Percentiles rank a stretch among this genome's conserved stretches.
Evolutionary conservation across 2,113 vertebrate genomes (phyloP).

Genomic region (Procavia capensis): DNA sequence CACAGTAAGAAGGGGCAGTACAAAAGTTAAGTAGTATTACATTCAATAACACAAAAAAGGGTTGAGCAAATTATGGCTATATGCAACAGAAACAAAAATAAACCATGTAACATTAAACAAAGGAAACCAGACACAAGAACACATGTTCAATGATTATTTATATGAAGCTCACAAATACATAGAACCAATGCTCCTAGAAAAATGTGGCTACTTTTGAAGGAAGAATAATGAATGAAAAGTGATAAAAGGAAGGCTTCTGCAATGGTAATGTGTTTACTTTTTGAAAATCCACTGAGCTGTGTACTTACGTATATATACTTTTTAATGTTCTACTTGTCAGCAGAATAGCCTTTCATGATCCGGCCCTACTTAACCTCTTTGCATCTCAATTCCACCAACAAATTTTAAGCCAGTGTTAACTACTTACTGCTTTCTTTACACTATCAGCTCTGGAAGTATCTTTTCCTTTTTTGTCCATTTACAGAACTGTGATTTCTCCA

Average conservation of each 20-base stretch:
- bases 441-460: neutral
- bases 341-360: neutral
- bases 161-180: too few relatives aligned
- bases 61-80: neutral
- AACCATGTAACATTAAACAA: neutral
- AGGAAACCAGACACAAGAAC: neutral
- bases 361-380: neutral
- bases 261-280: neutral
- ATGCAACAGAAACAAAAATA: neutral
- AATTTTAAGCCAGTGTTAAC: neutral
- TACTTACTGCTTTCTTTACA: neutral
- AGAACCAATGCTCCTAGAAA: neutral
- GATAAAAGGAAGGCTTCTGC: neutral
- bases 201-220: neutral
- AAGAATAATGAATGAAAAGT: neutral
- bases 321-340: neutral
- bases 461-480: neutral
- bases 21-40: neutral
- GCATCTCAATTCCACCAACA: constrained; percentile 8
- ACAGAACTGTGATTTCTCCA: neutral
- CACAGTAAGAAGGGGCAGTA: neutral
- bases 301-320: neutral
- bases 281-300: neutral
- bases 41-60: neutral
- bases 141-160: too few relatives aligned